Conservation (phyloP, 2,888 invertebrate genomes). For the Blastobasis adustella region DNA sequence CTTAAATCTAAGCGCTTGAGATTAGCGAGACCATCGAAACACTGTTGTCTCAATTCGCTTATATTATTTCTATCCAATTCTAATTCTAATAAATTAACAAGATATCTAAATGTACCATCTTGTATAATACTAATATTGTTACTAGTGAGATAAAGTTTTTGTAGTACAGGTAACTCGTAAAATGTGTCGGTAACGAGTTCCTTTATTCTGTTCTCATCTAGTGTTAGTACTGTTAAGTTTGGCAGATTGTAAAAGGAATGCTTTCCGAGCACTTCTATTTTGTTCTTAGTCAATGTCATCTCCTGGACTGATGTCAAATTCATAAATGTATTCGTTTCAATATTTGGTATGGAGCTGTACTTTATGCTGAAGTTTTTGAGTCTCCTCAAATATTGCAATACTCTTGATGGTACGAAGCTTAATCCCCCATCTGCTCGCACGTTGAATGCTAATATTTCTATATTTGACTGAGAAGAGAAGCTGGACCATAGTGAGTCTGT, state of each 20-base stretch:
- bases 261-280: conserved; percentile 78
- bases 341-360: conserved; percentile 81
- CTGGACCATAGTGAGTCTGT: conserved; percentile 83
- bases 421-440: conserved; percentile 81
- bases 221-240: conserved; percentile 78
- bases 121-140: conserved; percentile 91
- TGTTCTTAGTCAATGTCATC: conserved; percentile 81
- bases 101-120: conserved; percentile 86
- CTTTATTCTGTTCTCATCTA: conserved; percentile 84
- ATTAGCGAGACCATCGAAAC: conserved; percentile 84
- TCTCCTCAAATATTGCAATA: conserved; percentile 78
- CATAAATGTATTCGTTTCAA: conserved; percentile 83
- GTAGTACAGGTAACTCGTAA: conserved; percentile 81
- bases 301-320: conserved; percentile 81
- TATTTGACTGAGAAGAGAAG: conserved; percentile 81
- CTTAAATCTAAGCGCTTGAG: conserved; percentile 83
- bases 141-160: conserved; percentile 86
- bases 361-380: conserved; percentile 81
- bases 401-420: conserved; percentile 82
- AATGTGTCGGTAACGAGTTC: conserved; percentile 85
- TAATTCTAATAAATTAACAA: conserved; percentile 83
- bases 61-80: conserved; percentile 88
- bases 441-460: conserved; percentile 81
- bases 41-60: conserved; percentile 82
- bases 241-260: conserved; percentile 84